These are phyloP conservation scores for Channa striata DNA, from an alignment of 2,797 vertebrate species.

Conservation along the genomic window DNA sequence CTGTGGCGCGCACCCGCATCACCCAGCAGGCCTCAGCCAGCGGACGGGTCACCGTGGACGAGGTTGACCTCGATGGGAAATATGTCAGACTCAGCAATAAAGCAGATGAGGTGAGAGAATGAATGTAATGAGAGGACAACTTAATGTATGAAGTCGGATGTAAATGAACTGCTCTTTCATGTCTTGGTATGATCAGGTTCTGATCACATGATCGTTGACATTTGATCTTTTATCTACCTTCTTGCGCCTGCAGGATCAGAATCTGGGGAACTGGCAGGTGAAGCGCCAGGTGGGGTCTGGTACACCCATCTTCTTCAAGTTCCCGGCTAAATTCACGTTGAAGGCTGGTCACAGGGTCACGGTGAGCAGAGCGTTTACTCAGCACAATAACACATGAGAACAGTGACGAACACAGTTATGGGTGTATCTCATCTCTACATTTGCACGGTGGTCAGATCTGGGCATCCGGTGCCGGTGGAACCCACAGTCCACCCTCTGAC, in stretches of 20 bases:
- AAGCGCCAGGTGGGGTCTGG: slow-evolving; percentile 92
- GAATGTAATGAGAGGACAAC: no score
- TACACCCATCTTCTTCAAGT: slow-evolving; percentile 88
- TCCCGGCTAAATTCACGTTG: slow-evolving; percentile 91
- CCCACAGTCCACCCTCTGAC: slow-evolving; percentile 92
- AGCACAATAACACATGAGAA: not conserved
- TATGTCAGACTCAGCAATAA: slow-evolving; percentile 95
- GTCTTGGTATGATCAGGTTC: no score
- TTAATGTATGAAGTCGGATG: no score
- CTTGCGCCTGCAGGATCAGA: slow-evolving; percentile 88
- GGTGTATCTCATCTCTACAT: not conserved
- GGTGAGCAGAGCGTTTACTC: slow-evolving; percentile 78
- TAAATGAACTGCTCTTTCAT: no score
- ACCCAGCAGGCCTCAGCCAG: slow-evolving; percentile 95
- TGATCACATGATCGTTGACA: no score
- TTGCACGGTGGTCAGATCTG: slow-evolving; percentile 86
- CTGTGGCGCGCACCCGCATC: slow-evolving; percentile 89
- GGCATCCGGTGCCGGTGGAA: slow-evolving; percentile 88
- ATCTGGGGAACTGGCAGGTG: slow-evolving; percentile 94
- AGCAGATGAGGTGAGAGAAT: slow-evolving; percentile 88
- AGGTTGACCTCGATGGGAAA: slow-evolving; percentile 95
- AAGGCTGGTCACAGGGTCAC: slow-evolving; percentile 94
- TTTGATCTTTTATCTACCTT: not conserved
- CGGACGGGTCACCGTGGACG: slow-evolving; percentile 92
- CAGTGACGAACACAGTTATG: not conserved